Evolutionary conservation across 2,888 invertebrate genomes (phyloP), one percentile per base, ranked within the genome.

Genomic region (Ditylenchus weischeri): DNA sequence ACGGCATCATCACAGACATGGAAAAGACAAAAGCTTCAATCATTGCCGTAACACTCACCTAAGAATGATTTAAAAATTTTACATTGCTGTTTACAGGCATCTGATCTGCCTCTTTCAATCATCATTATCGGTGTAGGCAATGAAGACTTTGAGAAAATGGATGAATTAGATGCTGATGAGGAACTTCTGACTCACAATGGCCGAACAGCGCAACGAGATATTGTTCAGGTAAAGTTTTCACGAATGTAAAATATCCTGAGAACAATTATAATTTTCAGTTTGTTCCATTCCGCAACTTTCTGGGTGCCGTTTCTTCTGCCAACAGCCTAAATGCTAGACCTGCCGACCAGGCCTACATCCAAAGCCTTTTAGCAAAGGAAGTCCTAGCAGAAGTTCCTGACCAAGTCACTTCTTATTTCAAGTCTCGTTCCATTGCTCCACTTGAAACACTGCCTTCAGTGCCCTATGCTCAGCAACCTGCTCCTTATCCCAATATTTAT

Each of bases 91-190:
- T 48, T 47, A 21, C 79, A 86, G 83, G 87, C 88, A 7, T 86
- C 87, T 8, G 75, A 75, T n/a, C 82, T 87, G 29, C 88, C 88
- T 0, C 83, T 88, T 79, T 88, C 88, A 0, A 87, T 88, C 63
- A 88, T 88, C 68, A 88, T 88, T 67, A 85, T 88, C 49, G 88
- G 88, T n/a, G 87, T 88, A 58, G 88, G 88, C 35, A 84, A 86
- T 75, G 88, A 87, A 49, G 87, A 88, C 75, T 88, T 88, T 81
- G 83, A 84, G 64, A 87, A 87, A 18, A 88, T 88, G 88, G 87
- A 87, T 73, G 86, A 86, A 70, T 78, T 88, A 60, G 88, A 88
- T 80, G 86, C 86, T 29, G 88, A 88, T 80, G 85, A 84, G 51
- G 82, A 83, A 6, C 78, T 84, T 15, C 74, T 86, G 50, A 83